Base-by-base conservation (phyloP, 2,888 invertebrate genomes). In the Kryphioiulus occultus region DNA sequence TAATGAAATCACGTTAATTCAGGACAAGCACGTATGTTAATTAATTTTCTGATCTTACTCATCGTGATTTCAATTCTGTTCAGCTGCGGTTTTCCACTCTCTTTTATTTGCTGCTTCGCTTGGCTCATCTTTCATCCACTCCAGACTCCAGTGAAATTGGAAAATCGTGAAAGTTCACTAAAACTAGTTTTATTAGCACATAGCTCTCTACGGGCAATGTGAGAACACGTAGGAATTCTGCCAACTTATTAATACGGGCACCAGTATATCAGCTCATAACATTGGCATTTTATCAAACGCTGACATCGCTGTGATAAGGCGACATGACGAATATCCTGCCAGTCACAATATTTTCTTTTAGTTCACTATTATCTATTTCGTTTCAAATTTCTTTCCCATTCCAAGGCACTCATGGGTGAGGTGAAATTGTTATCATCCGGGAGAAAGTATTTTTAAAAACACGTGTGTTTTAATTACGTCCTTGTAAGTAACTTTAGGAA, bases 101-200 rank as follows among this genome's bases (percentile, higher is more conserved):
- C 68, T 12, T 68, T 68, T 26, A 68, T 68, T 22, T 1, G 68
- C n/a, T 9, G 22, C 22, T 68, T 68, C 26, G 7, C 4, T 26
- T n/a, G 68, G 68, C 26, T 68, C 68, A 68, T 68, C 22, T 68
- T 68, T 68, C 68, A 68, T 68, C 68, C 68, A n/a, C n/a, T n/a
- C n/a, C n/a, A n/a, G n/a, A 68, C 68, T 68, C 68, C 68, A 68
- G 26, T 68, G 22, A 68, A 68, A 26, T 68, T 4, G 68, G 9
- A 68, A 68, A 68, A 68, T 68, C 10, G 26, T 26, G 9, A 68
- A 68, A 26, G n/a, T 68, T 22, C 15, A 7, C 26, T n/a, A 59
- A n/a, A 59, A 47, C 7, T 2, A 17, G n/a, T 2, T n/a, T 19
- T 68, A 26, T 68, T 68, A 68, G 22, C 26, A 26, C 68, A 26